Conservation (phyloP, 1,140 invertebrate genomes). For the Eubasilissa regina region DNA sequence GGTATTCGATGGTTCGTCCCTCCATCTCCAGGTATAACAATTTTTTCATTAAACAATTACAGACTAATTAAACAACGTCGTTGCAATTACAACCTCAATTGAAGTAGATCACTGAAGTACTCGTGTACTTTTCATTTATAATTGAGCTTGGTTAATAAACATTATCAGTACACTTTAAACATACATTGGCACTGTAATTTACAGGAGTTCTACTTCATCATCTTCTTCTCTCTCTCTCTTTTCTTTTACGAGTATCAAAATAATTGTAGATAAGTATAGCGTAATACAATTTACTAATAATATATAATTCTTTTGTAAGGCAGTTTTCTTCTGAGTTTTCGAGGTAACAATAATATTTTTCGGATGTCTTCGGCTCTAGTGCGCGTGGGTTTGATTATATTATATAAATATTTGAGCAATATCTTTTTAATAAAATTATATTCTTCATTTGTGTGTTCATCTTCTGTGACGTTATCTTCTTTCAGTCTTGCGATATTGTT, state of each 20-base stretch:
- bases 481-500: constrained; percentile 3
- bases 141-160: constrained; percentile 32
- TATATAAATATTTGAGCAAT: not conserved
- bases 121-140: constrained; percentile 12
- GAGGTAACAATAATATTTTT: constrained; percentile 24
- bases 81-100: too few relatives aligned
- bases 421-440: not conserved
- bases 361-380: not conserved
- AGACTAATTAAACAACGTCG: constrained; percentile 19
- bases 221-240: not conserved
- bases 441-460: not conserved
- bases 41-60: constrained; percentile 40
- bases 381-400: not conserved
- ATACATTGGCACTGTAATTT: not conserved
- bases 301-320: constrained; percentile 30
- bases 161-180: not conserved
- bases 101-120: constrained; percentile 11
- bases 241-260: constrained; percentile 16
- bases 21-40: constrained; percentile 69
- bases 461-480: not conserved
- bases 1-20: constrained; percentile 74
- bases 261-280: not conserved
- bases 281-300: not conserved
- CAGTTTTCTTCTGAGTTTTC: constrained; percentile 2
- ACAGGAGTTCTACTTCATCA: not conserved